Evolutionary conservation across 2,113 vertebrate species (phyloP), one percentile per base, ranked within the genome.

Genomic region (Cichladusa arquata): DNA sequence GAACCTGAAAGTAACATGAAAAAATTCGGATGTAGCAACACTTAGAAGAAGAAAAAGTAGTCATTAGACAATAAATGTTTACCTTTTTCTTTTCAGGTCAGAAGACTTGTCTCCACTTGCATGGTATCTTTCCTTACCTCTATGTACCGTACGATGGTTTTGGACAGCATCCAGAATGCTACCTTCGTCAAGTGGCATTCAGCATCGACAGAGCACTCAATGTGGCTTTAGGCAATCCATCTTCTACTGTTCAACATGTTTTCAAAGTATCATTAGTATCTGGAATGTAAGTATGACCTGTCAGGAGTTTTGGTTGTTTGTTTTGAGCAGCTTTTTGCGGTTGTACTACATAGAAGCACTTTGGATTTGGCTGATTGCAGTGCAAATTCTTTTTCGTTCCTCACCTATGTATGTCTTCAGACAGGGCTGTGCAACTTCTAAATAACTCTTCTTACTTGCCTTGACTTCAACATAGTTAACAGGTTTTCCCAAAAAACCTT

Each of bases 161-260:
- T 83, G 98, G 98, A 84, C 98, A 98, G 93, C 98, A 98, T 90
- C 97, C 98, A 38, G 99, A 99, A 69, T 97, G 97, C 92, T 98
- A 99, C 98, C 98, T 99, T 95, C 98, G 98, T 66, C 99, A 99
- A 97, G 97, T 99, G 97, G 99, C 99, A 24, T 98, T 99, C 98
- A 99, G 99, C 98, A 99, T 99, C 86, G 99, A 99, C 98, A 97
- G 99, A 93, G 99, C 99, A 88, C 98, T 99, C 96, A 99, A 99
- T 73, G 98, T 99, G 87, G 98, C 99, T 97, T 98, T 99, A 98
- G 99, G 99, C 96, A 99, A 98, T 97, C 99, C 99, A 15, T 98
- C 99, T 76, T 99, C 99, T 96, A 97, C 93, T 95, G 51, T 93
- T 87, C 99, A 99, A 53, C 99, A 99, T 90, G 98, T 99, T 92